phyloP scores from a whole-genome alignment of 2,888 invertebrate genomes.

The Platycheirus albimanus region DNA sequence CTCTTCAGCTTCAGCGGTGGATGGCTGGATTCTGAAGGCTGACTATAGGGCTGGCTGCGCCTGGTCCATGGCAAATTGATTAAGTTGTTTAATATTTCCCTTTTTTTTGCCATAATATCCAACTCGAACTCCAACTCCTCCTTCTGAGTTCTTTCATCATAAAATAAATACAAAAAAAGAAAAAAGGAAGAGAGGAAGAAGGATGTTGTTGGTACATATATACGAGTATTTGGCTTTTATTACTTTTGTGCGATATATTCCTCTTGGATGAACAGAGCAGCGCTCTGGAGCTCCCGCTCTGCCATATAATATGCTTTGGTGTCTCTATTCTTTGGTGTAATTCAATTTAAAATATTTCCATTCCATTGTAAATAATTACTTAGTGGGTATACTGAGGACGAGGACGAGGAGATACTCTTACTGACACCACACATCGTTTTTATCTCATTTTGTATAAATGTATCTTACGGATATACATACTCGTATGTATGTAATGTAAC shows the following conservation, averaged over 20 bases:
- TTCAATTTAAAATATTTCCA: slow-evolving; percentile 72
- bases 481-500: too few species aligned
- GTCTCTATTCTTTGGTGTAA: slow-evolving; percentile 56
- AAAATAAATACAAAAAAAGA: slow-evolving; percentile 16
- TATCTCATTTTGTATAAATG: slow-evolving; percentile 36
- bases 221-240: slow-evolving; percentile 49
- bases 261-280: slow-evolving; percentile 31
- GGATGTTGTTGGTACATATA: slow-evolving; percentile 29
- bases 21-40: too few species aligned
- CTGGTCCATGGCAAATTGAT: slow-evolving; percentile 69
- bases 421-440: slow-evolving; percentile 71
- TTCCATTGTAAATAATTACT: slow-evolving; percentile 73
- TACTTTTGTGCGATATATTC: slow-evolving; percentile 40
- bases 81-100: slow-evolving; percentile 58
- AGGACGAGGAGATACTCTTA: slow-evolving; percentile 41
- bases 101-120: background rate
- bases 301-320: slow-evolving; percentile 1
- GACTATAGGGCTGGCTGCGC: too few species aligned
- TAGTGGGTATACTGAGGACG: slow-evolving; percentile 45
- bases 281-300: background rate
- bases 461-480: background rate
- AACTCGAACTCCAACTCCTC: slow-evolving; percentile 23
- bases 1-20: too few species aligned
- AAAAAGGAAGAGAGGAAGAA: background rate
- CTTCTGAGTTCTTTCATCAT: slow-evolving; percentile 12